Evolutionary conservation across 2,888 invertebrate genomes (phyloP).

Genomic region (Gymnosoma rotundatum): DNA sequence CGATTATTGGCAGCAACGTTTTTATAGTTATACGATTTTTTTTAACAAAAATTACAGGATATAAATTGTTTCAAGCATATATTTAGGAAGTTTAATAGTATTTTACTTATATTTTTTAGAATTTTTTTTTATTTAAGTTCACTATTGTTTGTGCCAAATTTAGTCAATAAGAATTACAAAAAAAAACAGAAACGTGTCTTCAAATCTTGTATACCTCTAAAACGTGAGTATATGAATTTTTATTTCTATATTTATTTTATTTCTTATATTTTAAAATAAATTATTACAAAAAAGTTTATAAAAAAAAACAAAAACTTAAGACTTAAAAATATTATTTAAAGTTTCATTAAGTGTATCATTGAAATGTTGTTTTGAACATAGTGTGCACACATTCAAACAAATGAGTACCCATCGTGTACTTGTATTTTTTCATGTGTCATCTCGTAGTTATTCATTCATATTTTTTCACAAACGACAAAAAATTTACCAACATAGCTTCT

Average conservation of each 20-base stretch:
- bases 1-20: slow-evolving; percentile 26
- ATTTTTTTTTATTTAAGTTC: slow-evolving; percentile 8
- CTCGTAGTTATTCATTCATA: slow-evolving; percentile 10
- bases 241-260: slow-evolving; percentile 43
- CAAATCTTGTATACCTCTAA: slow-evolving; percentile 32
- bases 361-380: not conserved
- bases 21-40: not conserved
- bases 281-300: not conserved
- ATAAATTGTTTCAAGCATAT: slow-evolving; percentile 59
- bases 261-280: not conserved
- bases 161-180: slow-evolving; percentile 41
- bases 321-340: not conserved
- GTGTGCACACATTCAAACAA: not conserved
- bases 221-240: slow-evolving; percentile 62
- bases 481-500: slow-evolving; percentile 44
- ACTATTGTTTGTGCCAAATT: slow-evolving; percentile 49
- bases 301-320: not conserved
- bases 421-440: slow-evolving; percentile 34
- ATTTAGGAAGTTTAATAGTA: slow-evolving; percentile 55
- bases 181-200: slow-evolving; percentile 53
- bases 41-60: slow-evolving; percentile 61
- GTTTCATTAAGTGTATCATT: slow-evolving; percentile 1
- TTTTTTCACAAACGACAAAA: slow-evolving; percentile 12
- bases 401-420: not conserved
- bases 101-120: slow-evolving; percentile 9